Base-by-base conservation (phyloP, 2,888 invertebrate species). In the Cosmia trapezina region DNA sequence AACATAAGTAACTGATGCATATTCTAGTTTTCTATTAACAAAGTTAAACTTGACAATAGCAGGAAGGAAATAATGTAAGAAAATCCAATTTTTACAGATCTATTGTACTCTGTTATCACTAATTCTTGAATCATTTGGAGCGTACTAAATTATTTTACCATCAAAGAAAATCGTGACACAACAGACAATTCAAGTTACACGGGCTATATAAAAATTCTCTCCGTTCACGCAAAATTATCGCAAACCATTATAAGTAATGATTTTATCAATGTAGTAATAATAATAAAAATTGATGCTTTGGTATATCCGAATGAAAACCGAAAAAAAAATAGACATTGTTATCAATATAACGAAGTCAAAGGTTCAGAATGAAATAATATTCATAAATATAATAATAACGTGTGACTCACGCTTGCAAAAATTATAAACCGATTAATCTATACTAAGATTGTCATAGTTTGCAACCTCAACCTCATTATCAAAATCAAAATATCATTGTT, bases 191-290 rank as follows among this genome's bases (percentile, higher is more conserved):
- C 7, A 63, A 66, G n/a, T 70, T 66, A 63, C 49, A 66, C 28
- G 37, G 59, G 49, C 49, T 12, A 61, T 67, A 54, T 56, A 49
- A 66, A 78, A 74, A 63, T 69, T 51, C 0, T 73, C 14, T 37
- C 22, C 43, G 47, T 74, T 81, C 73, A 83, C 60, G 83, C 56
- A 33, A 71, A 83, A 61, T 79, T 57, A 60, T 63, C 22, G 45
- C 47, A 43, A 74, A n/a, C 49, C 19, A 63, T 59, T 67, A 53
- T 43, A 63, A 33, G 0, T 53, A 43, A 59, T 73, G 9, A n/a
- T 49, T 59, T 59, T 57, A 60, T 68, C 56, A 22, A 54, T 63
- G 45, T 43, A 54, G 49, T 37, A 68, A 74, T 69, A 69, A 45
- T 11, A 66, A 68, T 73, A 54, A 73, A 81, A 66, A 41, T 4